Evolutionary conservation across 2,113 vertebrate genomes (phyloP), one percentile per base, ranked within the genome.

Genomic region (Panthera uncia): DNA sequence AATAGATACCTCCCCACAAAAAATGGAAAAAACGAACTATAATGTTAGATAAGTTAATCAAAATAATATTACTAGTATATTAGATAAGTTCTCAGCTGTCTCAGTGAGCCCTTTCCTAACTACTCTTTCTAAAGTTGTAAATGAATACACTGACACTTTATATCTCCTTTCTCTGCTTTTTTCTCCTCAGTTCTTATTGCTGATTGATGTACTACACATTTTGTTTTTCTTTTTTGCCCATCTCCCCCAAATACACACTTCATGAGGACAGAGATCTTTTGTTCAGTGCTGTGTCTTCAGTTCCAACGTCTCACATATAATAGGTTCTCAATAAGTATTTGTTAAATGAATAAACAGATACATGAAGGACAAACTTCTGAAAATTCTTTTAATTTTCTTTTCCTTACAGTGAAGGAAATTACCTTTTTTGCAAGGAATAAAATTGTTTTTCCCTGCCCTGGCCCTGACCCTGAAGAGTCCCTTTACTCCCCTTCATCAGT

Each of bases 341-440:
- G 33, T 63, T 71, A 79, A 85, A 41, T 79, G 68, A 91, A 73
- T 68, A 13, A 82, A 66, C 36, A 23, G 29, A 65, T 29, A 74
- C 13, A 12, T 36, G 55, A 94, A 71, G 6, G 19, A 61, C 13
- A 94, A 69, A 92, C 18, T 96, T 93, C 61, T 92, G 8, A 87
- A 94, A 93, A 92, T 92, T 93, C 50, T 1, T 74, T 94, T 95
- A 33, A 68, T 86, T 94, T 89, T 89, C 41, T 48, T 25, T 94
- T 74, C 27, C 92, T 95, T 36, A 3, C n/a, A 36, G 55, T 45
- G 33, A 84, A 92, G 55, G 92, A 95, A 91, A 91, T 68, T 84
- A 41, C 9, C 21, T 96, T 93, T 93, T 88, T 89, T 94, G 29
- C 23, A 76, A 31, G 41, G 16, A 88, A 25, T 55, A 93, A 92